Evolutionary conservation across 2,113 vertebrate species (phyloP), one percentile per base, ranked within the genome.

Genomic region (Gavialis gangeticus): DNA sequence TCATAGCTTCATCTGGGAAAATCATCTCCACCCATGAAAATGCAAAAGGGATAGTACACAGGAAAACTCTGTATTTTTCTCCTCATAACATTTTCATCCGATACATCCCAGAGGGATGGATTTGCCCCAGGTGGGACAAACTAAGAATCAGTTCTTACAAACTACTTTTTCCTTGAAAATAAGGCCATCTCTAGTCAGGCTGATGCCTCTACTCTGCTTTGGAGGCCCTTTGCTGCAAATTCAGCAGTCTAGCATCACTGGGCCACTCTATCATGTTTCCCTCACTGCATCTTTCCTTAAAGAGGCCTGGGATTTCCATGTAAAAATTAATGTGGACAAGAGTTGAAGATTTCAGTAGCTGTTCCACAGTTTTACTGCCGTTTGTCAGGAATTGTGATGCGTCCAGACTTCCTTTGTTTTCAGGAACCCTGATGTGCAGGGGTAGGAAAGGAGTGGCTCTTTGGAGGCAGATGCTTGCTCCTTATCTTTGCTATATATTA

Each of bases 141-240:
- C 7, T 46, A 24, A 10, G 63, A 54, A 56, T 21, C 66, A 34
- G 7, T 93, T 83, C 9, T 17, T 15, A 75, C 25, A 73, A 56
- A 21, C n/a, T 0, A 0, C 2, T 13, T 2, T 28, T 10, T 86
- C 21, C 87, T 5, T 77, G 12, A 54, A 64, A 16, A 58, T 22
- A 46, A 22, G 22, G 22, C 5, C 34, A 46, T 46, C 21, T 22
- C 12, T 37, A 15, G 24, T 19, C 34, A 22, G 12, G 4, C 19
- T 73, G 37, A 22, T 73, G 34, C 18, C 3, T 5, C 13, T 69
- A 18, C 18, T 34, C 66, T 69, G 66, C 30, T 30, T 56, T 28
- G 54, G 57, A 11, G 27, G 10, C 30, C 18, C 22, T 5, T 22
- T 57, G 15, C 64, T 73, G 21, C 69, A 73, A 18, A 22, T 46